Evolutionary conservation across 2,797 vertebrate species (phyloP).

Genomic region (Sebastes baramenuke): DNA sequence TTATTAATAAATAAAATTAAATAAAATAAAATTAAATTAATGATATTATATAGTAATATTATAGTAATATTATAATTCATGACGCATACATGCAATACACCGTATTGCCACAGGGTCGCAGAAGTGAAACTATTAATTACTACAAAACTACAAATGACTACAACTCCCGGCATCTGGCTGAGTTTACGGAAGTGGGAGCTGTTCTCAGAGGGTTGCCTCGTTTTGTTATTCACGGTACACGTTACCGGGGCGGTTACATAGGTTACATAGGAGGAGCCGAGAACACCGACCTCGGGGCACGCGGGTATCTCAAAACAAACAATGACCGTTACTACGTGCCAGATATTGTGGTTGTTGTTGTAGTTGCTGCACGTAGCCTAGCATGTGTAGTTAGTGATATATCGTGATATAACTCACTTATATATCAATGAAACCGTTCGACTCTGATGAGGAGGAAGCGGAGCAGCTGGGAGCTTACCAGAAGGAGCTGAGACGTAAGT

Average conservation of each 20-base stretch:
- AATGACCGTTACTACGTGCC: conserved; percentile 12
- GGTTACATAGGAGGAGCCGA: accelerated
- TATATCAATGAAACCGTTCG: conserved; percentile 70
- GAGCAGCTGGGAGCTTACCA: conserved; percentile 69
- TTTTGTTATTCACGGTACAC: accelerated
- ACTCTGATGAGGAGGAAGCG: conserved; percentile 75
- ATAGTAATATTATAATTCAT: no score
- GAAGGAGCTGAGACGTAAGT: conserved; percentile 78
- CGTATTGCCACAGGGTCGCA: background rate
- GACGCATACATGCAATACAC: background rate
- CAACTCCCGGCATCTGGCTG: conserved; percentile 36
- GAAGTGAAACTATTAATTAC: background rate
- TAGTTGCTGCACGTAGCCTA: conserved; percentile 11
- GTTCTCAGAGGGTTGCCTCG: background rate
- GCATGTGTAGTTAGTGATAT: background rate
- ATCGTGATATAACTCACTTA: background rate
- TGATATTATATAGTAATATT: no score
- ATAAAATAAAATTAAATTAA: no score
- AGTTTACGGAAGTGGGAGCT: conserved; percentile 31
- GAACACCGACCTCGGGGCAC: background rate
- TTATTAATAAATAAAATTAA: no score
- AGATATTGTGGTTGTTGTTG: background rate
- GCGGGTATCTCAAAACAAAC: background rate
- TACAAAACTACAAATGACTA: conserved; percentile 40
- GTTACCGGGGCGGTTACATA: background rate